These are phyloP conservation scores for Natrix natrix DNA, from an alignment of 2,797 vertebrate species.

Conservation along the genomic window DNA sequence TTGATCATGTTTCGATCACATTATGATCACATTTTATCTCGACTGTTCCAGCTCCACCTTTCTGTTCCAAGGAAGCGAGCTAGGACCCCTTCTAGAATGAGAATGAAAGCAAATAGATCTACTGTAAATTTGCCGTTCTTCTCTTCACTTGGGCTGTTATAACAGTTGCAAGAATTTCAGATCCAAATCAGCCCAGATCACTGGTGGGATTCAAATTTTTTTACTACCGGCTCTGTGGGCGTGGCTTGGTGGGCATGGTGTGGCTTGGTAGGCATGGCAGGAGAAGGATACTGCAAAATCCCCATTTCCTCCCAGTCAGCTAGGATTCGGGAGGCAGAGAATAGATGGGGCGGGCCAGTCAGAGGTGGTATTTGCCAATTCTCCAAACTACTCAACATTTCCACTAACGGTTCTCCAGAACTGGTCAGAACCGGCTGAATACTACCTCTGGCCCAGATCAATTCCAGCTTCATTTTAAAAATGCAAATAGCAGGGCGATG, in stretches of 20 bases:
- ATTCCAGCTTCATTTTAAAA: not conserved
- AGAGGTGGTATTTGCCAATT: too few species aligned
- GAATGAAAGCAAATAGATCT: not conserved
- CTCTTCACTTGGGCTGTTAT: not conserved
- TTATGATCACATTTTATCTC: not conserved
- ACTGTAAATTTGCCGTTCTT: not conserved
- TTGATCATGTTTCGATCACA: not conserved
- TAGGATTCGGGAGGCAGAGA: too few species aligned
- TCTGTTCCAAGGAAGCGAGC: not conserved
- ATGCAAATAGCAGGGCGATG: not conserved
- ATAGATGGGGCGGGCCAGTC: too few species aligned
- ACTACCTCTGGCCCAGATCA: not conserved
- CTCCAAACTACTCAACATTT: too few species aligned
- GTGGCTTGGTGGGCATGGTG: too few species aligned
- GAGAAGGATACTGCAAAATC: too few species aligned
- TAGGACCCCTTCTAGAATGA: not conserved
- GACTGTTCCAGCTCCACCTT: not conserved
- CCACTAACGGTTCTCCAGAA: too few species aligned
- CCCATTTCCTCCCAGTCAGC: too few species aligned
- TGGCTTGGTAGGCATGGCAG: too few species aligned
- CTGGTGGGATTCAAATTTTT: too few species aligned
- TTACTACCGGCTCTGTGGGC: too few species aligned
- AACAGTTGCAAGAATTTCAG: not conserved
- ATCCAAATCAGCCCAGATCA: not conserved
- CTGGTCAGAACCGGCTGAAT: too few species aligned